Conservation (phyloP, 2,797 vertebrate species). For the Anniella stebbinsi region DNA sequence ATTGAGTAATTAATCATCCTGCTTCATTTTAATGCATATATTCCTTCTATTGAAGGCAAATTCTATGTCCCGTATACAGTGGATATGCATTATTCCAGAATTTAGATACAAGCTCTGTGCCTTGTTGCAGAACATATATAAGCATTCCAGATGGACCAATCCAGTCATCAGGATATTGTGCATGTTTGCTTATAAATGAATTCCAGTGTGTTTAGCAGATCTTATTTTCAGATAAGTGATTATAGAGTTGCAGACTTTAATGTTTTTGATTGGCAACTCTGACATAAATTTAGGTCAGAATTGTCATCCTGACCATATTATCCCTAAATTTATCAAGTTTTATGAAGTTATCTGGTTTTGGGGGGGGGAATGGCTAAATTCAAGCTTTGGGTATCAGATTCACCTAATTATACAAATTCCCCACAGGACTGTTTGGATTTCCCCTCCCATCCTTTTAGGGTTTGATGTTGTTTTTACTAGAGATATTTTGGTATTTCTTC, state of each 20-base stretch:
- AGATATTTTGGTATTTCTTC: not conserved
- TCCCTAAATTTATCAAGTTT: not conserved
- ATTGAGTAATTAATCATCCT: not conserved
- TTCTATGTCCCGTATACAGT: too few relatives aligned
- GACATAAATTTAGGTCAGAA: too few relatives aligned
- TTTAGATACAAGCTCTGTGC: not conserved
- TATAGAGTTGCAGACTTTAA: not conserved
- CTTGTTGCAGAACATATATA: not conserved
- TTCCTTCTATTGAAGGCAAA: not conserved
- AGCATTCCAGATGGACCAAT: not conserved
- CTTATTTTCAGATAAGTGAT: too few relatives aligned
- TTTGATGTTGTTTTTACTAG: not conserved
- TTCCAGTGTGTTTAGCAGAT: not conserved
- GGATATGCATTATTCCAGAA: not conserved
- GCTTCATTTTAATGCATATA: not conserved
- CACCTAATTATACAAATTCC: too few relatives aligned
- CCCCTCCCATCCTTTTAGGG: not conserved
- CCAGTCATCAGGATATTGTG: not conserved
- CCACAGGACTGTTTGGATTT: not conserved
- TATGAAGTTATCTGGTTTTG: too few relatives aligned
- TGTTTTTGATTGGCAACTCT: not conserved
- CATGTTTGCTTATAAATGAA: not conserved
- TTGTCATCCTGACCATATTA: not conserved
- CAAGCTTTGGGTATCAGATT: too few relatives aligned
- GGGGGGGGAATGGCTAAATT: too few relatives aligned